These are phyloP conservation scores for Crossocerus cetratus DNA, from an alignment of 2,888 invertebrate genomes.

Conservation along the genomic window DNA sequence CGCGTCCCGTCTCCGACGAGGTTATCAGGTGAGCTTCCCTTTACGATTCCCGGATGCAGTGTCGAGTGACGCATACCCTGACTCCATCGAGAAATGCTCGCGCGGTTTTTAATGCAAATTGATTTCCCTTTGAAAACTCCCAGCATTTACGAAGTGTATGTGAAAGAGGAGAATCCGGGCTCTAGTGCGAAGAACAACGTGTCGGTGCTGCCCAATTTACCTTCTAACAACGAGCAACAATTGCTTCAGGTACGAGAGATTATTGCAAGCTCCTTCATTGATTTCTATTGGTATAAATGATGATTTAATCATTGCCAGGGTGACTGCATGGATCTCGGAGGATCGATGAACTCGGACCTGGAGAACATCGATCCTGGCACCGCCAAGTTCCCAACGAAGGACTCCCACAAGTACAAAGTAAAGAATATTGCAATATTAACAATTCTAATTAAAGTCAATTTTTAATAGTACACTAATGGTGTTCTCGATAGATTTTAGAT, in stretches of 20 bases:
- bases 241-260: constrained; percentile 62
- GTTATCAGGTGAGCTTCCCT: constrained; percentile 64
- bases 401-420: constrained; percentile 64
- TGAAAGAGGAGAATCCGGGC: constrained; percentile 66
- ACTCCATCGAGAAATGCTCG: constrained; percentile 1
- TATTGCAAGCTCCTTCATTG: constrained; percentile 7
- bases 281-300: constrained; percentile 3
- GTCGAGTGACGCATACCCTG: background rate
- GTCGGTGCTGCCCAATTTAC: constrained; percentile 45
- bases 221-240: constrained; percentile 55
- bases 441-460: no score
- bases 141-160: constrained; percentile 72
- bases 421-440: background rate
- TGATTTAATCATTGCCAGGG: constrained; percentile 29
- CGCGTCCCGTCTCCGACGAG: constrained; percentile 64
- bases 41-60: background rate
- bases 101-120: constrained; percentile 2
- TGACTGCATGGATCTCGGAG: constrained; percentile 64
- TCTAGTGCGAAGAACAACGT: constrained; percentile 51
- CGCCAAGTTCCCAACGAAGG: constrained; percentile 63
- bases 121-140: background rate
- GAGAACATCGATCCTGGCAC: constrained; percentile 59
- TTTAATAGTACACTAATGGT: background rate
- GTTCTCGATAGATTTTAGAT: constrained; percentile 56
- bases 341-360: constrained; percentile 61